Evolutionary conservation across 92 coral and sea anemone genomes (phyloP), one percentile per base, ranked within the genome.

Genomic region (Montipora capitata): DNA sequence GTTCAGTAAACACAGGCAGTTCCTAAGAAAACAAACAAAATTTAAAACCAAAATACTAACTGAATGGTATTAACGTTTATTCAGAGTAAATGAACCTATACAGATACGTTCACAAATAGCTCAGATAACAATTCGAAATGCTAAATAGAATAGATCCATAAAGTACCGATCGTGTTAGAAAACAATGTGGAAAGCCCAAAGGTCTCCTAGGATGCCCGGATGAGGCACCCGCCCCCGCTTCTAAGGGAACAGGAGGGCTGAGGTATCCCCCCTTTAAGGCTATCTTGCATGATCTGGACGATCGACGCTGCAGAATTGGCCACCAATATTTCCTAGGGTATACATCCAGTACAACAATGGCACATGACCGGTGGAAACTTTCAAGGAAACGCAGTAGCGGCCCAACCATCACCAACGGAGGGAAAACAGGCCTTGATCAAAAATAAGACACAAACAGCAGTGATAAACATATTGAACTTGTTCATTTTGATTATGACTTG

Each of bases 1-100:
- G 78, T 40, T 81, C 69, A 2, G 81, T 74, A n/a, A 73, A 41
- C 11, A 58, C 43, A 59, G 74, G 74, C 56, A 85, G 75, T 15
- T 61, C 66, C 74, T 75, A 85, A 8, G 56, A 52, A 40, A 71
- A 68, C 14, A 75, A 43, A 49, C 57, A 51, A 51, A 51, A 51
- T 1, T 0, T 0, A 20, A 20, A 20, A 20, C 27, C 57, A 11
- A 40, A 5, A 80, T 8, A 58, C 65, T 14, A 14, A 58, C 65
- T 9, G 65, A 58, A 14, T 9, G 10, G 65, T 58, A 51, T 58
- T 58, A 58, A 58, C 65, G 16, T 58, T 58, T 58, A 58, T 14
- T 58, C 65, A 9, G 65, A 58, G 65, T 58, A 9, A 14, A 9
- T 9, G 65, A 14, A 58, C 13, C 13, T 14, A 58, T 15, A 14